Conservation (phyloP, 1,140 invertebrate species). For the Bombus terrestris region DNA sequence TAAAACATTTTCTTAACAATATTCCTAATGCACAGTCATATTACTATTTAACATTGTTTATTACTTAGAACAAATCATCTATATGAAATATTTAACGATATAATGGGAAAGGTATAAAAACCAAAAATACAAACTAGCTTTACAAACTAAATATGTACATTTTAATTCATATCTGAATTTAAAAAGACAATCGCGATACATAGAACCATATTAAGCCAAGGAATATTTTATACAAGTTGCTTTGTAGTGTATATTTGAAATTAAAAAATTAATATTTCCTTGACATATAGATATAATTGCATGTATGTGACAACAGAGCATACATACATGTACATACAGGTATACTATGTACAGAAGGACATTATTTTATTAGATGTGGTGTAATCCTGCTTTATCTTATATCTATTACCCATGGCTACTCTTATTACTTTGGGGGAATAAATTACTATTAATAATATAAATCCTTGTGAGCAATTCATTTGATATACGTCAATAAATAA, state of each 20-base stretch:
- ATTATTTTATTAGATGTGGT: constrained; percentile 45
- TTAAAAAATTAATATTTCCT: constrained; percentile 50
- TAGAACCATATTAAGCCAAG: constrained; percentile 48
- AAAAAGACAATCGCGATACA: constrained; percentile 53
- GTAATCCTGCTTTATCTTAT: constrained; percentile 44
- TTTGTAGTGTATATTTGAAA: constrained; percentile 47
- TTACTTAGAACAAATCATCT: constrained; percentile 7
- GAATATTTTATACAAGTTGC: constrained; percentile 38
- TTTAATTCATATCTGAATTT: constrained; percentile 57
- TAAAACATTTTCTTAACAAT: constrained; percentile 9
- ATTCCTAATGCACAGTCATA: not conserved
- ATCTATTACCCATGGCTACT: constrained; percentile 55
- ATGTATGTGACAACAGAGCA: constrained; percentile 15
- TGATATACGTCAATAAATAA: constrained; percentile 54
- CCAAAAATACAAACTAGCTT: constrained; percentile 30
- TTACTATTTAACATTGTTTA: constrained; percentile 15
- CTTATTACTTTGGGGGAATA: constrained; percentile 23
- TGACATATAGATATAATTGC: constrained; percentile 38
- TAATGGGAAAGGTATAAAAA: constrained; percentile 43
- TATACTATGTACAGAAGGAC: constrained; percentile 48
- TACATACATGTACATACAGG: constrained; percentile 47
- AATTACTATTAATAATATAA: constrained; percentile 49
- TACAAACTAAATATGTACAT: constrained; percentile 60
- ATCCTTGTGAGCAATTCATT: constrained; percentile 44
- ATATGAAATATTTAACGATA: constrained; percentile 24